Evolutionary conservation across 2,113 vertebrate genomes (phyloP).

Genomic region (Lophura nycthemera): DNA sequence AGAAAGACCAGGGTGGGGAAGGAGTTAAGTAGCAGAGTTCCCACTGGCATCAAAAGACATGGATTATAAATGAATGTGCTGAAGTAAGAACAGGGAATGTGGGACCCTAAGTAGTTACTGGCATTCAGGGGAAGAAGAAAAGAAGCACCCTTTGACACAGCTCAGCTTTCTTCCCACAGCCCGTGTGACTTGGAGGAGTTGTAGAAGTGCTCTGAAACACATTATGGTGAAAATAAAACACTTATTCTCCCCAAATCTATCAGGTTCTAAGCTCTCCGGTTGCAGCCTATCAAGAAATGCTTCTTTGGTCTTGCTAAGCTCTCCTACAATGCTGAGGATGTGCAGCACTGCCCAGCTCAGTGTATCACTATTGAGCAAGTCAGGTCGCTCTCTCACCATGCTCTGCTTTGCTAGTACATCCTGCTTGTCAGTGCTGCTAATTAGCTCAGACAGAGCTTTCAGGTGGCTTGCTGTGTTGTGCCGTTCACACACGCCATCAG

Average conservation of each 20-base stretch:
- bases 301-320: neutral
- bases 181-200: neutral
- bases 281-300: neutral
- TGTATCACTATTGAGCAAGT: neutral
- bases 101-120: neutral
- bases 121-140: neutral
- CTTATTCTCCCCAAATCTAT: neutral
- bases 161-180: neutral
- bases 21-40: neutral
- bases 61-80: neutral
- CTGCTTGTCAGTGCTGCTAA: slow-evolving; percentile 1
- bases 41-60: neutral
- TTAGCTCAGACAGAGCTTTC: slow-evolving; percentile 18
- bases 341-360: neutral
- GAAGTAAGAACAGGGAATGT: neutral
- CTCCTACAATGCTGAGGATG: neutral
- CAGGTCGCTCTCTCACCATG: fast-evolving
- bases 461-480: neutral
- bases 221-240: neutral
- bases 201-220: neutral
- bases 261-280: neutral
- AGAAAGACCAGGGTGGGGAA: neutral
- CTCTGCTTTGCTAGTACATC: neutral
- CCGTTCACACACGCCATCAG: neutral
- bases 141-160: neutral